A percentile compares a stretch with the other conserved stretches of the same genome.
These are phyloP conservation scores for Xiphophorus hellerii DNA, from an alignment of 2,113 vertebrate species.

Conservation along the genomic window DNA sequence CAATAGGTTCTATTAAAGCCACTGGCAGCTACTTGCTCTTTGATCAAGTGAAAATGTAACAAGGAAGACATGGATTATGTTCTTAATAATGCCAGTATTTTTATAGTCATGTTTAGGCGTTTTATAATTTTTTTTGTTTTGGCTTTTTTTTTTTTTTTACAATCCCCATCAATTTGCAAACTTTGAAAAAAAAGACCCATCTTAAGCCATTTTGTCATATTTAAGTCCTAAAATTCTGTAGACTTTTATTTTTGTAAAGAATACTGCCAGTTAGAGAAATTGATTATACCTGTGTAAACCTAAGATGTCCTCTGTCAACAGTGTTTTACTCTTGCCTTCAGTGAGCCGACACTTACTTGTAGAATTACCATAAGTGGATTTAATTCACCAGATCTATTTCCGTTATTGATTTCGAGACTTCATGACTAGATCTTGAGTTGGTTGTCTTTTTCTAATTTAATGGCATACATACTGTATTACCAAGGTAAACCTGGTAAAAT, in stretches of 20 bases:
- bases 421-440: constrained; percentile 9
- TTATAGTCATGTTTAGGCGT: constrained; percentile 13
- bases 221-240: constrained; percentile 5
- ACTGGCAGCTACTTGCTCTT: background rate
- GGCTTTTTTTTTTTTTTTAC: background rate
- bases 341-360: constrained; percentile 32
- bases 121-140: background rate
- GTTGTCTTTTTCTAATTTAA: constrained; percentile 21
- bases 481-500: background rate
- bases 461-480: background rate
- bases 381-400: background rate
- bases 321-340: constrained; percentile 33
- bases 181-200: constrained; percentile 9
- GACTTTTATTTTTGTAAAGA: constrained; percentile 48
- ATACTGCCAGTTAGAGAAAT: constrained; percentile 15
- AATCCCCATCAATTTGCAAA: constrained; percentile 6
- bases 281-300: constrained; percentile 3
- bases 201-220: constrained; percentile 10
- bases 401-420: background rate
- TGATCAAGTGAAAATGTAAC: constrained; percentile 10
- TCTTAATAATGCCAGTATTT: constrained; percentile 6
- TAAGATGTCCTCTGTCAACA: background rate
- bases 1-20: background rate
- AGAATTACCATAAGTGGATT: constrained; percentile 37
- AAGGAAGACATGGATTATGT: constrained; percentile 6